Conservation (phyloP, 1,140 invertebrate species). For the Trypoxylus dichotomus region DNA sequence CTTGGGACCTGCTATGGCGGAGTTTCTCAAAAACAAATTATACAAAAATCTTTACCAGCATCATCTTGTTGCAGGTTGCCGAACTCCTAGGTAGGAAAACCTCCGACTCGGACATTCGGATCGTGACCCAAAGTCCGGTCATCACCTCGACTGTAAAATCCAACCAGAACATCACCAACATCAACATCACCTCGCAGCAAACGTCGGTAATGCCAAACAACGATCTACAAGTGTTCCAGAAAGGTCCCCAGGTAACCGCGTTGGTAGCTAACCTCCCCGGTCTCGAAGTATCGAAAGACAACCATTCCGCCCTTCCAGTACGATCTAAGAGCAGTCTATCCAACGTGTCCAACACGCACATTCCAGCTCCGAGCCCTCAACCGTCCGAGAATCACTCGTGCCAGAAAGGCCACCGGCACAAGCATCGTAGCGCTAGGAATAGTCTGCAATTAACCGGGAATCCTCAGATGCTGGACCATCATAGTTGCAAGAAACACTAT, state of each 20-base stretch:
- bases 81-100: constrained; percentile 45
- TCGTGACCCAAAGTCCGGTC: constrained; percentile 41
- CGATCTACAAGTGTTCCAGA: constrained; percentile 66
- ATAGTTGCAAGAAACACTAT: constrained; percentile 47
- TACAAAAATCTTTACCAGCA: not conserved
- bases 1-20: too few species aligned
- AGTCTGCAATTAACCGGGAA: constrained; percentile 53
- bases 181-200: constrained; percentile 57
- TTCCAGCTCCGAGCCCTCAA: constrained; percentile 48
- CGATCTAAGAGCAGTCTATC: constrained; percentile 60
- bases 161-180: constrained; percentile 62
- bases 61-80: constrained; percentile 44
- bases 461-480: constrained; percentile 45
- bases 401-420: constrained; percentile 52
- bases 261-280: constrained; percentile 62
- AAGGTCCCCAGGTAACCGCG: constrained; percentile 61
- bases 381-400: constrained; percentile 42
- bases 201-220: constrained; percentile 30
- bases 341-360: constrained; percentile 56
- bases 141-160: constrained; percentile 56
- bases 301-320: constrained; percentile 52
- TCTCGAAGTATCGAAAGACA: constrained; percentile 56
- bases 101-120: constrained; percentile 35
- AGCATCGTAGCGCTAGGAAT: constrained; percentile 47
- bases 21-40: too few species aligned